Conservation (phyloP, 2,888 invertebrate genomes). For the Drosophila lutescens region DNA sequence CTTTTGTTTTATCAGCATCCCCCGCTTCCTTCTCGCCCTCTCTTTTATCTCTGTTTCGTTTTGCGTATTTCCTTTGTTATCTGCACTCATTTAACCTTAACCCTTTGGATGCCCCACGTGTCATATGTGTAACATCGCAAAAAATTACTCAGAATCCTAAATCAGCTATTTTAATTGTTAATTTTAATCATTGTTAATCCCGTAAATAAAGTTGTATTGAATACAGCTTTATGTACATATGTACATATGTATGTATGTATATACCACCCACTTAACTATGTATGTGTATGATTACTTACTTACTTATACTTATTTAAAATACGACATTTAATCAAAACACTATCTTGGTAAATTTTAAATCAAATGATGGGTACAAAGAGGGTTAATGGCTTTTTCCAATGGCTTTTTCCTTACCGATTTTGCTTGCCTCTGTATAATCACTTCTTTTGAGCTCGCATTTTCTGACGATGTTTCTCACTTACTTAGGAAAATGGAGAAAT, state of each 20-base stretch:
- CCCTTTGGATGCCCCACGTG: slow-evolving; percentile 23
- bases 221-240: too few species aligned
- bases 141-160: not conserved
- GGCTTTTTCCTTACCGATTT: slow-evolving; percentile 5
- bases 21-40: not conserved
- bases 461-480: slow-evolving; percentile 8
- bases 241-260: too few species aligned
- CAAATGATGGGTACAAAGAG: too few species aligned
- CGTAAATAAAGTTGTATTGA: too few species aligned
- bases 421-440: not conserved
- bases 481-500: slow-evolving; percentile 18
- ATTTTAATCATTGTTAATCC: too few species aligned
- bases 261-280: too few species aligned
- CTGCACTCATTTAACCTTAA: slow-evolving; percentile 40
- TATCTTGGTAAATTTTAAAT: too few species aligned
- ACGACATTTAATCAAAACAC: too few species aligned
- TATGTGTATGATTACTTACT: too few species aligned
- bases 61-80: slow-evolving; percentile 39
- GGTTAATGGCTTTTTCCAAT: not conserved
- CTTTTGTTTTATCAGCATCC: slow-evolving; percentile 43
- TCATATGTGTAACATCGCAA: slow-evolving; percentile 4
- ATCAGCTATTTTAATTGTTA: not conserved
- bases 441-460: slow-evolving; percentile 12
- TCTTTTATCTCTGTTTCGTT: slow-evolving; percentile 18
- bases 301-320: too few species aligned